Percentiles rank a stretch among this genome's conserved stretches.
These are phyloP conservation scores for Choristoneura fumiferana DNA, from an alignment of 1,140 invertebrate genomes.

Conservation along the genomic window DNA sequence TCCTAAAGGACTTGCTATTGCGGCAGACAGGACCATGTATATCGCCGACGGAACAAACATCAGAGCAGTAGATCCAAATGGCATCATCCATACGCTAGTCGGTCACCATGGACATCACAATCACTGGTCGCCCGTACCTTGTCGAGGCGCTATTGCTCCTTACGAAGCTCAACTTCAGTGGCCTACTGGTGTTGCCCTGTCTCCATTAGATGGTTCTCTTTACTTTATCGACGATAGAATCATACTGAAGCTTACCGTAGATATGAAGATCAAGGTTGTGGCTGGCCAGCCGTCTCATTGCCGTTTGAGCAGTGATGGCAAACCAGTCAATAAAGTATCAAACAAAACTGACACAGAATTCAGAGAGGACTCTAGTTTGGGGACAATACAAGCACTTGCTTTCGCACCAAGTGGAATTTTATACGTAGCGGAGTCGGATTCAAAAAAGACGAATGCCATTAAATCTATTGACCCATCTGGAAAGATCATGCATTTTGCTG, in stretches of 20 bases:
- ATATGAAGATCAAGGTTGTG: conserved; percentile 93
- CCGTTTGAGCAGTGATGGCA: conserved; percentile 71
- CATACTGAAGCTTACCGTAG: conserved; percentile 93
- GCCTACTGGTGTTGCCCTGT: conserved; percentile 96
- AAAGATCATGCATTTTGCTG: conserved; percentile 90
- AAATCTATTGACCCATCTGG: conserved; percentile 90
- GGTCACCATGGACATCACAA: conserved; percentile 95
- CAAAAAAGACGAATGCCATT: conserved; percentile 92
- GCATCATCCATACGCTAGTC: conserved; percentile 96
- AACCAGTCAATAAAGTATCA: conserved; percentile 49
- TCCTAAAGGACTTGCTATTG: conserved; percentile 96
- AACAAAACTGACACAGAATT: conserved; percentile 68
- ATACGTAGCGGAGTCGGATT: conserved; percentile 96
- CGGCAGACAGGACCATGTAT: conserved; percentile 94
- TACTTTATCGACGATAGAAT: conserved; percentile 97
- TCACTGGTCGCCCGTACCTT: conserved; percentile 93
- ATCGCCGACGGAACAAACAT: conserved; percentile 97
- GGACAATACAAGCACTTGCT: conserved; percentile 89
- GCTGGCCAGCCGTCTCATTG: conserved; percentile 95
- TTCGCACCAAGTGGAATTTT: conserved; percentile 96
- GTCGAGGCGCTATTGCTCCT: conserved; percentile 88
- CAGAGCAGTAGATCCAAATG: conserved; percentile 91
- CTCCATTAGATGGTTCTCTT: conserved; percentile 94
- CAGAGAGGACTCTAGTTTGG: conserved; percentile 78
- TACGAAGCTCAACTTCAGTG: conserved; percentile 93